These are phyloP conservation scores for Aromia moschata DNA, from an alignment of 2,888 invertebrate genomes.

Conservation along the genomic window DNA sequence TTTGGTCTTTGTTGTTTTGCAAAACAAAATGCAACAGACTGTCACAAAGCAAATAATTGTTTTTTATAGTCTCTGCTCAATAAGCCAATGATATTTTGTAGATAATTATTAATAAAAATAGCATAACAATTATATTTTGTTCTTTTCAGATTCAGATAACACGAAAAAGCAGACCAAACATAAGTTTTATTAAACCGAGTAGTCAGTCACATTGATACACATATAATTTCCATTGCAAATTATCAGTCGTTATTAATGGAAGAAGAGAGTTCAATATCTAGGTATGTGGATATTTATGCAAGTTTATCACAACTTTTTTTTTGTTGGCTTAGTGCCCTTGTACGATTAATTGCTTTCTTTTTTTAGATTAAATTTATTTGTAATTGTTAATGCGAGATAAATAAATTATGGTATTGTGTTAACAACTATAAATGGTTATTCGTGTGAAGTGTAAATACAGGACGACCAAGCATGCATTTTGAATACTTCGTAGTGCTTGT, in stretches of 20 bases:
- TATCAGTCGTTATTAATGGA: slow-evolving; percentile 1
- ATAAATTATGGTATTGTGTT: slow-evolving; percentile 16
- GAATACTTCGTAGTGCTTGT: slow-evolving; percentile 26
- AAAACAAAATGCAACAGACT: too few relatives aligned
- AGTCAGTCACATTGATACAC: background rate
- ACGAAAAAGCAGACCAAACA: background rate
- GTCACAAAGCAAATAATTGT: too few relatives aligned
- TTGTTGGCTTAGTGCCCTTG: slow-evolving; percentile 16
- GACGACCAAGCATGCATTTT: slow-evolving; percentile 21
- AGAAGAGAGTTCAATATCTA: slow-evolving; percentile 4
- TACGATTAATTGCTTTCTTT: slow-evolving; percentile 27
- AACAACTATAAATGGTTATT: slow-evolving; percentile 20
- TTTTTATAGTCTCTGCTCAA: too few relatives aligned
- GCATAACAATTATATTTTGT: background rate
- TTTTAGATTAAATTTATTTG: slow-evolving; percentile 30
- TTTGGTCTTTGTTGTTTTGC: too few relatives aligned
- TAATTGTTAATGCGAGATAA: slow-evolving; percentile 25
- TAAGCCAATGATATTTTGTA: background rate
- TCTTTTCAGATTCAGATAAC: background rate
- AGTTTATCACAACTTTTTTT: slow-evolving; percentile 13
- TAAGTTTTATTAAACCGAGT: background rate
- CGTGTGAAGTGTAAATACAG: slow-evolving; percentile 7
- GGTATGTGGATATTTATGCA: slow-evolving; percentile 4
- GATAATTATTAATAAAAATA: background rate
- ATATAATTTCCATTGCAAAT: background rate